phyloP scores from a whole-genome alignment of 2,113 vertebrate genomes.

The Macquaria australasica region DNA sequence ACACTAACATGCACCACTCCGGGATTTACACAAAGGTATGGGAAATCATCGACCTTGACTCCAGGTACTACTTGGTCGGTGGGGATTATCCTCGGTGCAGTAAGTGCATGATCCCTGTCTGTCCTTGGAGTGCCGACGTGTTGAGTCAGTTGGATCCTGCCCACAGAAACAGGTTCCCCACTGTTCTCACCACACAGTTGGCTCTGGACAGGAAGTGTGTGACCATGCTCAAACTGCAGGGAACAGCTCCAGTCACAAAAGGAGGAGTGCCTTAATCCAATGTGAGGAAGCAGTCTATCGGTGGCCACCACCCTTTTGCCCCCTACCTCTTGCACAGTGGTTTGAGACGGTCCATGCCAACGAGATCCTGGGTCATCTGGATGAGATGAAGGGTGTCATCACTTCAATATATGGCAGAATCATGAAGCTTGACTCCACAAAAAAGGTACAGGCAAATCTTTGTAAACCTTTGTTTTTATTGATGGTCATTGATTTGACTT shows the following conservation, averaged over 20 bases:
- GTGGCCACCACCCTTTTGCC: not conserved
- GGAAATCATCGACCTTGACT: too few species aligned
- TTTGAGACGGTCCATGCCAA: slow-evolving; percentile 11
- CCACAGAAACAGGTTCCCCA: slow-evolving; percentile 9
- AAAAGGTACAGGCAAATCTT: slow-evolving; percentile 29
- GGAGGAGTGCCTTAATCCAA: not conserved
- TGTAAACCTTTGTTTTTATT: not conserved
- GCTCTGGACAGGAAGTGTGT: slow-evolving; percentile 50
- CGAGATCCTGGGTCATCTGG: slow-evolving; percentile 25
- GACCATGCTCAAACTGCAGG: not conserved
- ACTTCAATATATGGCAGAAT: slow-evolving; percentile 47
- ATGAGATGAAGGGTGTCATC: slow-evolving; percentile 37
- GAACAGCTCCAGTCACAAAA: slow-evolving; percentile 45
- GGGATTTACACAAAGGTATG: too few species aligned
- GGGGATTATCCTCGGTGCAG: not conserved
- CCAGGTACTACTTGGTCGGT: not conserved
- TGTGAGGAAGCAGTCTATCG: not conserved
- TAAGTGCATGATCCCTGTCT: slow-evolving; percentile 2
- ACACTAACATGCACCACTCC: too few species aligned
- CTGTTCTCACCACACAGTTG: slow-evolving; percentile 9
- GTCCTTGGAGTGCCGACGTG: not conserved
- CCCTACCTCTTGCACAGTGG: slow-evolving; percentile 27
- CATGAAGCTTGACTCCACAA: slow-evolving; percentile 50
- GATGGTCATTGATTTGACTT: not conserved
- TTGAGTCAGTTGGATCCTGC: not conserved